Evolutionary conservation across 2,797 vertebrate species (phyloP).

Genomic region (Peromyscus aztecus): DNA sequence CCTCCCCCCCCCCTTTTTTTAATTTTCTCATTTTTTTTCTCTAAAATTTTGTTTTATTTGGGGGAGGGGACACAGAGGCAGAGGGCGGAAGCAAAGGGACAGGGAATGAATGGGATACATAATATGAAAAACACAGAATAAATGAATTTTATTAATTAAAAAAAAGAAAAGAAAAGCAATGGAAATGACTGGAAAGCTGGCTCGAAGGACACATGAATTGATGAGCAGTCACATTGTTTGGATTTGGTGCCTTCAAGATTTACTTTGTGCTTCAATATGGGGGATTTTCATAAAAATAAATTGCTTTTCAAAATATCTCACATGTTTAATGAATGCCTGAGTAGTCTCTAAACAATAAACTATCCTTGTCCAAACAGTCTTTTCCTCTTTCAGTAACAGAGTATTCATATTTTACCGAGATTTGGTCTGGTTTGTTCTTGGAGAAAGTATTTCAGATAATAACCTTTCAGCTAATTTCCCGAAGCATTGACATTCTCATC

Average conservation of each 20-base stretch:
- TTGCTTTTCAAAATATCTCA: slow-evolving; percentile 29
- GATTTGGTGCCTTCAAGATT: background rate
- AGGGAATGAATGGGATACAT: too few relatives aligned
- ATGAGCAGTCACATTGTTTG: background rate
- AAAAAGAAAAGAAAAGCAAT: background rate
- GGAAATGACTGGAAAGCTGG: background rate
- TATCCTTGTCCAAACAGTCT: background rate
- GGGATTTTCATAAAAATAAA: background rate
- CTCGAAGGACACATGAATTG: background rate
- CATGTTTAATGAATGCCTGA: background rate
- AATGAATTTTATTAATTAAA: too few relatives aligned
- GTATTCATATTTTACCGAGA: background rate
- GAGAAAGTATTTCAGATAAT: background rate
- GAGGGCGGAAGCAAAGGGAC: too few relatives aligned
- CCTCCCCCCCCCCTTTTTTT: too few relatives aligned
- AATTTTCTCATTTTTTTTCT: too few relatives aligned
- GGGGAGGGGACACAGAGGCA: too few relatives aligned
- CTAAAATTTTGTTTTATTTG: too few relatives aligned
- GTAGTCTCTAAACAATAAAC: background rate
- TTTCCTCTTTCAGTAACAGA: background rate
- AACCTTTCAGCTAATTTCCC: background rate
- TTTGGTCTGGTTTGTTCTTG: background rate
- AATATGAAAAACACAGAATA: too few relatives aligned
- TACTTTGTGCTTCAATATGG: background rate
- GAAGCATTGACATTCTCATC: background rate